These are phyloP conservation scores for Centruroides vittatus DNA, from an alignment of 1,140 invertebrate species.

Conservation along the genomic window DNA sequence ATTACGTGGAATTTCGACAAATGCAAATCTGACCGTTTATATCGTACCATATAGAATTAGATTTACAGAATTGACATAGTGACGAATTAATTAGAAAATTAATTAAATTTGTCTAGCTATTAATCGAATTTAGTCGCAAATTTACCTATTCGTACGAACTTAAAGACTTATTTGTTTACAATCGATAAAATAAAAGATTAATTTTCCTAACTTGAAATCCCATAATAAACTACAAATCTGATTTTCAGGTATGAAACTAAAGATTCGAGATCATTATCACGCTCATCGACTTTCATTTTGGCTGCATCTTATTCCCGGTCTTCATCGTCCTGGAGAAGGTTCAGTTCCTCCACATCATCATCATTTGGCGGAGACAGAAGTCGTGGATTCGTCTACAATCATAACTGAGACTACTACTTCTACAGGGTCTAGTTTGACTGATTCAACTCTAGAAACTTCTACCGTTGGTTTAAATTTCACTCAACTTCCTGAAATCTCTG, in stretches of 20 bases:
- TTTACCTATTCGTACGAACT: too few species aligned
- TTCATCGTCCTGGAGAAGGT: conserved; percentile 44
- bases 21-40: too few species aligned
- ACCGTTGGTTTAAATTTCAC: not conserved
- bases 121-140: too few species aligned
- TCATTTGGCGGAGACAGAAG: not conserved
- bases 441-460: not conserved
- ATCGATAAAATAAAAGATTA: too few species aligned
- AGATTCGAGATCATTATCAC: conserved; percentile 66
- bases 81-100: too few species aligned
- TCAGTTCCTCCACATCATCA: not conserved
- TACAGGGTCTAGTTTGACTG: not conserved
- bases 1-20: too few species aligned
- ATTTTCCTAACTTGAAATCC: too few species aligned
- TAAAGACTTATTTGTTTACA: too few species aligned
- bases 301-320: conserved; percentile 74
- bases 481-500: not conserved
- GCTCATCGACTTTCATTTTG: conserved; percentile 85
- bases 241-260: conserved; percentile 46
- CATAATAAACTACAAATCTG: too few species aligned
- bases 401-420: not conserved
- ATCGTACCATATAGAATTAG: too few species aligned
- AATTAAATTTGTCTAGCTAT: too few species aligned
- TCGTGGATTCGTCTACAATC: not conserved
- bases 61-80: too few species aligned